Base-by-base conservation (phyloP, 2,113 vertebrate genomes). In the human (Homo sapiens) region DNA sequence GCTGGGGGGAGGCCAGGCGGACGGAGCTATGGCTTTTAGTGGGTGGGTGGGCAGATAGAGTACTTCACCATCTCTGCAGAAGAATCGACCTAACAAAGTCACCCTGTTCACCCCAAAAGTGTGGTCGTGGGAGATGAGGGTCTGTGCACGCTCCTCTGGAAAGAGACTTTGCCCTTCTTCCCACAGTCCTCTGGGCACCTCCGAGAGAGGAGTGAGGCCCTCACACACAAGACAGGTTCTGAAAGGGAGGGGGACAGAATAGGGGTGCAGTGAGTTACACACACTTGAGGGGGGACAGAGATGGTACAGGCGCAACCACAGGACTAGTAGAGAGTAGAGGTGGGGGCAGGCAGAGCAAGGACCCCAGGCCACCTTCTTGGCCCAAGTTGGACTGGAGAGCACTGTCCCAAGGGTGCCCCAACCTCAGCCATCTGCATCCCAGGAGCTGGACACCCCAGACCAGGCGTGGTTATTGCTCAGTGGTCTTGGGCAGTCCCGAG, bases 1-100 rank as follows among this genome's bases (percentile, higher is more conserved):
- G 87, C 78, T 40, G 45, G 32, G 75, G 84, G 78, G 90, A 66
- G 89, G 88, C 78, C 61, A 76, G 87, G n/a, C 1, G 3, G 87
- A 83, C 4, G 6, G 11, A 87, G n/a, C 66, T 97, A 97, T 98
- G 97, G 98, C 97, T 98, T 98, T 97, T 93, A 94, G 93, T 89
- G 68, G 38, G 50, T 8, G 35, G 61, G 89, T 76, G 55, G 45
- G 78, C 32, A 55, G 40, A 52, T 61, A 92, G 90, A 92, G 80
- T 43, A 59, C 48, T 78, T 97, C 48, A 48, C 57, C 86, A 57
- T 93, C 90, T 97, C 30, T 88, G 75, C 66, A 88, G 52, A 92
- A 95, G 50, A 86, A 92, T 11, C 9, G 13, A 88, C 11, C 0
- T 45, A 86, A 89, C 52, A 59, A 96, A 97, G 84, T 97, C 95